These are phyloP conservation scores for Bettongia penicillata DNA, from an alignment of 2,113 vertebrate species.

Conservation along the genomic window DNA sequence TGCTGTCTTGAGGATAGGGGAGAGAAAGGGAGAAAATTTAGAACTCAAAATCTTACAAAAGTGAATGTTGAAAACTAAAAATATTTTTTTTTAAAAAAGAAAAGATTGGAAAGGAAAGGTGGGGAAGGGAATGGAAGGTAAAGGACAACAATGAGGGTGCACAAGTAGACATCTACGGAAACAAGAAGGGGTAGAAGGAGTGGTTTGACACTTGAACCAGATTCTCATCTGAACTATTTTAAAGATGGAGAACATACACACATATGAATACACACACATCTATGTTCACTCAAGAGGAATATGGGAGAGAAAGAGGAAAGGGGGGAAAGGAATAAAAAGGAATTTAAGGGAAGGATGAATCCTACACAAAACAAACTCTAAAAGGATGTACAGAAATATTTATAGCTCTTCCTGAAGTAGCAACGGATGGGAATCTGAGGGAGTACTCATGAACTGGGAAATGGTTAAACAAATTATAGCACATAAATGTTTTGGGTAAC, in stretches of 20 bases:
- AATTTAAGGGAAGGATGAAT: not conserved
- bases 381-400: not conserved
- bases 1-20: too few relatives aligned
- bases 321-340: not conserved
- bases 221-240: not conserved
- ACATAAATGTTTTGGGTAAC: not conserved
- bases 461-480: not conserved
- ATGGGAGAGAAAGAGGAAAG: not conserved
- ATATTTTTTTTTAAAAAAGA: too few relatives aligned
- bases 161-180: not conserved
- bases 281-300: not conserved
- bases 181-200: not conserved
- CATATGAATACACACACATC: not conserved
- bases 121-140: not conserved
- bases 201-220: not conserved
- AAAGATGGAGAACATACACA: not conserved
- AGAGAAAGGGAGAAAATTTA: too few relatives aligned
- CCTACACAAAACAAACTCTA: not conserved
- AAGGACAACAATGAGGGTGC: not conserved
- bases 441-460: not conserved
- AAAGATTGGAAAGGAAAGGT: not conserved
- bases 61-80: too few relatives aligned
- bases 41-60: too few relatives aligned
- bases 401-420: not conserved
- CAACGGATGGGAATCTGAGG: not conserved